Base-by-base conservation (phyloP, 2,888 invertebrate genomes). In the Cepaea hortensis region DNA sequence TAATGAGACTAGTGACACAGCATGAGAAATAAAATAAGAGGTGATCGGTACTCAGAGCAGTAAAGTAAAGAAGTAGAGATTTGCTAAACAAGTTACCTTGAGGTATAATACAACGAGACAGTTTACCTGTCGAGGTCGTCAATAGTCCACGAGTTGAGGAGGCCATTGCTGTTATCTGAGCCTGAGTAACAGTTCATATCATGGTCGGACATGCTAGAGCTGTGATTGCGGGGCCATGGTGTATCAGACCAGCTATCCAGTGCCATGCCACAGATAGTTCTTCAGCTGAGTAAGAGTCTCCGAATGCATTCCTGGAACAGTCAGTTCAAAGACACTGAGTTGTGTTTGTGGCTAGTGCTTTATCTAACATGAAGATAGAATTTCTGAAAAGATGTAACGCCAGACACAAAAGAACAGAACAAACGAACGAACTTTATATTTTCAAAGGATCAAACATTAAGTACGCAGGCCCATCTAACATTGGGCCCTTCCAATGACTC, bases 131-230 rank as follows among this genome's bases (percentile, higher is more conserved):
- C 55, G 4, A 46, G 46, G 35, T 81, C 48, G 20, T 81, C 68
- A 15, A 6, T 20, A 48, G 81, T 81, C 65, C 65, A 68, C 0
- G 81, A 18, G 65, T 80, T 80, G 13, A 23, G 61, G 4, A 80
- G 13, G 13, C 1, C 15, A 11, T 76, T 55, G 9, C n/a, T 20
- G 2, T n/a, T 76, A 3, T 77, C 77, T 62, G 65, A 11, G 20
- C 23, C 13, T 13, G 73, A 75, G 75, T 85, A 85, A 70, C 85
- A 85, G 75, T 85, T 85, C 23, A 81, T 48, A 1, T 85, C 23
- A 81, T 48, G 6, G 85, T 85, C 20, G 85, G 85, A 0, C 85
- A 35, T 15, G 20, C 72, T 13, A 85, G 20, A 15, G 85, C 85
- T 13, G 75, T 50, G 6, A 75, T 73, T 15, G 75, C 75, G n/a